Conservation (phyloP, 2,797 vertebrate genomes). For the Heteromormyrus szaboi region DNA sequence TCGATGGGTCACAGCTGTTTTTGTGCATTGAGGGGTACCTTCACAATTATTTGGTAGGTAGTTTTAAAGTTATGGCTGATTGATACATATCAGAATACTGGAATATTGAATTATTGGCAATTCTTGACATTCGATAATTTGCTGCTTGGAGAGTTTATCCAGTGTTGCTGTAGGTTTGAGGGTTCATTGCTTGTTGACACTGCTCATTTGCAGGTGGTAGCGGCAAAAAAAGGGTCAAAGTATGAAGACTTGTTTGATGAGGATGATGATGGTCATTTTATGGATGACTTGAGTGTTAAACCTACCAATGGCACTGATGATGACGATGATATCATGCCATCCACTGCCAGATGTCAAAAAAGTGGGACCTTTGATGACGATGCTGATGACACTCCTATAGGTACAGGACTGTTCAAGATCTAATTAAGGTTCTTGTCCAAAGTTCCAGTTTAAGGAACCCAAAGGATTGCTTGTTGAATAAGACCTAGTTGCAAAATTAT, state of each 20-base stretch:
- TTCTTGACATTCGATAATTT: not conserved
- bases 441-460: not conserved
- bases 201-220: constrained; percentile 30
- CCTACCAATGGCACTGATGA: constrained; percentile 23
- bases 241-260: constrained; percentile 84
- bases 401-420: constrained; percentile 44
- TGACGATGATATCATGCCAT: constrained; percentile 57
- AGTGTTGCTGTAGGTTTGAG: not conserved
- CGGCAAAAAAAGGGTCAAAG: constrained; percentile 40
- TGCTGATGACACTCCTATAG: constrained; percentile 71
- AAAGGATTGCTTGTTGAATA: not conserved
- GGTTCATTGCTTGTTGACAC: not conserved
- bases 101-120: not conserved
- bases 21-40: not conserved
- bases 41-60: not conserved
- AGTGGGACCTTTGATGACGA: constrained; percentile 56
- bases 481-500: not conserved
- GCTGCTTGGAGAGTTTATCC: not conserved
- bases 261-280: constrained; percentile 61
- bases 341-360: constrained; percentile 60
- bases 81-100: not conserved
- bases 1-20: not conserved
- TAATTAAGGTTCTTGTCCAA: not conserved
- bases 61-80: not conserved
- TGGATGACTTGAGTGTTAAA: constrained; percentile 61